Percentiles rank a stretch among this genome's conserved stretches.
Evolutionary conservation across 2,113 vertebrate genomes (phyloP).

Genomic region (Sula dactylatra): DNA sequence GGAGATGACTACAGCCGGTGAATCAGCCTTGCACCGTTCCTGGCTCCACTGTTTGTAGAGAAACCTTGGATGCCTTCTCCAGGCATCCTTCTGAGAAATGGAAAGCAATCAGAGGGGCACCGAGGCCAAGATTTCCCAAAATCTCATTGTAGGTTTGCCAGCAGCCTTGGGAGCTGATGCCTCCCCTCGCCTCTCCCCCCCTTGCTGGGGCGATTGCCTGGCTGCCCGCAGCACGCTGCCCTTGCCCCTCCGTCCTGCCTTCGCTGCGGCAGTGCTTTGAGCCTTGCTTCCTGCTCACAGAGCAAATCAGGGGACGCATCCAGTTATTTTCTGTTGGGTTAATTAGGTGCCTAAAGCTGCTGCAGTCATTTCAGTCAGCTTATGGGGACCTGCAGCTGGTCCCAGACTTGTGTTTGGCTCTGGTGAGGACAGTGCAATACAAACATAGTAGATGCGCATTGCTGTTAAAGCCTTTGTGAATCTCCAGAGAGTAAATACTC

Average conservation of each 20-base stretch:
- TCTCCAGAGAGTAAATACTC: not conserved
- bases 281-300: not conserved
- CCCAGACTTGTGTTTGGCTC: not conserved
- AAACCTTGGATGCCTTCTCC: not conserved
- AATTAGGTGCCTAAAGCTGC: not conserved
- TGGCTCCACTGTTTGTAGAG: not conserved
- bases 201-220: not conserved
- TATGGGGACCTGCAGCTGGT: not conserved
- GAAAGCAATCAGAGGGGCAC: not conserved
- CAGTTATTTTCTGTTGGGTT: not conserved
- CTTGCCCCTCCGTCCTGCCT: not conserved
- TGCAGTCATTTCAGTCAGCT: not conserved
- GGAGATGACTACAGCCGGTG: rapidly evolving
- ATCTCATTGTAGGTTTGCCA: not conserved
- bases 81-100: not conserved
- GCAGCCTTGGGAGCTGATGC: no score
- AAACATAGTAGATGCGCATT: rapidly evolving
- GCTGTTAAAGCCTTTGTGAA: not conserved
- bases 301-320: no score
- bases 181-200: rapidly evolving
- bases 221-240: not conserved
- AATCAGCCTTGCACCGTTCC: not conserved
- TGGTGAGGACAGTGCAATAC: not conserved
- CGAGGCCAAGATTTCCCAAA: rapidly evolving
- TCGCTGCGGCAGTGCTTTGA: not conserved